Percentiles rank a stretch among this genome's conserved stretches.
These are phyloP conservation scores for Paradisaea rubra DNA, from an alignment of 2,113 vertebrate genomes.

Conservation along the genomic window DNA sequence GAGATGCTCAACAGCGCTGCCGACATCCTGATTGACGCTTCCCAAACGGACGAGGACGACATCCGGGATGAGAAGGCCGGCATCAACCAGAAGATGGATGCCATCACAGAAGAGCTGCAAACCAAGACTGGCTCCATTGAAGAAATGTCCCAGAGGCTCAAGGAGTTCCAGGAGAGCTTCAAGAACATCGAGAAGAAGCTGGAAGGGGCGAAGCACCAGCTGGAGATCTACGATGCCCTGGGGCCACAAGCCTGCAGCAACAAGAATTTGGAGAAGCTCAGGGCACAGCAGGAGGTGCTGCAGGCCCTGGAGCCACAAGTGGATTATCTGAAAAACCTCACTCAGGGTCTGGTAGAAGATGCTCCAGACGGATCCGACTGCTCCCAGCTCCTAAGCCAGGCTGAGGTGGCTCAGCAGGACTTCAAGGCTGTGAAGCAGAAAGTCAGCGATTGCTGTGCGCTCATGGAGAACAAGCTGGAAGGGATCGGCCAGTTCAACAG, in stretches of 20 bases:
- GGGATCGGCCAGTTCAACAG: constrained; percentile 89
- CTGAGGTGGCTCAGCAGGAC: constrained; percentile 78
- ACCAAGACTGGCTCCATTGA: constrained; percentile 82
- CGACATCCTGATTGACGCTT: constrained; percentile 87
- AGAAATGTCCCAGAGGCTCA: constrained; percentile 89
- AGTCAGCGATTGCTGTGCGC: constrained; percentile 80
- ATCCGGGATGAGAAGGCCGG: constrained; percentile 89
- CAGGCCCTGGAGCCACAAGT: constrained; percentile 86
- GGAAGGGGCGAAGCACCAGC: constrained; percentile 89
- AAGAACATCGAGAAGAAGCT: constrained; percentile 90
- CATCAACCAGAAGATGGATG: constrained; percentile 86
- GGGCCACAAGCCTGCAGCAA: constrained; percentile 93
- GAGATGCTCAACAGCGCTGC: constrained; percentile 88
- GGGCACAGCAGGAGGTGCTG: constrained; percentile 86
- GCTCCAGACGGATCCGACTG: constrained; percentile 80
- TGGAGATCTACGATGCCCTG: constrained; percentile 92
- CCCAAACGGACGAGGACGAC: constrained; percentile 85
- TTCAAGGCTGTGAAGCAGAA: constrained; percentile 80
- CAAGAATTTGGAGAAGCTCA: constrained; percentile 92
- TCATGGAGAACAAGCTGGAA: constrained; percentile 89
- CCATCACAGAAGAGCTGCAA: constrained; percentile 83
- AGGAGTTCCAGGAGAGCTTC: constrained; percentile 91
- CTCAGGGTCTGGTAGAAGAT: constrained; percentile 86
- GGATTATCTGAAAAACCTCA: constrained; percentile 88
- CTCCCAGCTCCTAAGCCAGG: constrained; percentile 78